Evolutionary conservation across 2,113 vertebrate species (phyloP).

Genomic region (Falcunculus frontatus): DNA sequence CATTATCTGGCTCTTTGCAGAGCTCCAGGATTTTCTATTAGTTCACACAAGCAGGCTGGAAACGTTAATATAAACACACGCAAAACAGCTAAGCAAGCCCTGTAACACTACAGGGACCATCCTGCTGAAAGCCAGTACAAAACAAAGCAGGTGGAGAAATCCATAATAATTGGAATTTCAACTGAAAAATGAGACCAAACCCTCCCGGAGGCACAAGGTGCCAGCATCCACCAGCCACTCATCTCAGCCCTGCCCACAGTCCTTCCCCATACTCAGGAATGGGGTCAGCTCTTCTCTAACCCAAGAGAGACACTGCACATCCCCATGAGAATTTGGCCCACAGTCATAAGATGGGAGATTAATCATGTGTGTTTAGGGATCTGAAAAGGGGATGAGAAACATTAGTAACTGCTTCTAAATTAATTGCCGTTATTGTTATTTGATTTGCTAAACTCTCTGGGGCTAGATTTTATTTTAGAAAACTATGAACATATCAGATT

Average conservation of each 20-base stretch:
- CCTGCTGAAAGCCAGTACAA: background rate
- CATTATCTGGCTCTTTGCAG: background rate
- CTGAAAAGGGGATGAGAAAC: background rate
- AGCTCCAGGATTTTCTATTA: background rate
- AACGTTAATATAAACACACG: background rate
- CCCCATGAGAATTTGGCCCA: background rate
- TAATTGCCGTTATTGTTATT: conserved; percentile 27
- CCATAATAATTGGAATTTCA: background rate
- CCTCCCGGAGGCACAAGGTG: background rate
- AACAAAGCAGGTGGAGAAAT: background rate
- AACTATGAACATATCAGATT: conserved; percentile 27
- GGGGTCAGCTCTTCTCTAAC: background rate
- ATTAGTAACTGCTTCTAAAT: conserved; percentile 26
- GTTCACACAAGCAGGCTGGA: background rate
- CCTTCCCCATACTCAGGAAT: background rate
- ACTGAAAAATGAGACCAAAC: background rate
- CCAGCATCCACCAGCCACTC: background rate
- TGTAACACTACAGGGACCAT: background rate
- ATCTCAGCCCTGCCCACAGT: background rate
- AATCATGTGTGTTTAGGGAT: background rate
- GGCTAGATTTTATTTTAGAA: conserved; percentile 37
- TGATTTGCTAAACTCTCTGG: conserved; percentile 21
- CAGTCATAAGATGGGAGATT: background rate
- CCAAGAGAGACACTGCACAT: background rate
- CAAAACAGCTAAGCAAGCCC: background rate